phyloP scores from a whole-genome alignment of 2,113 vertebrate species.

The Catharus bicknelli region DNA sequence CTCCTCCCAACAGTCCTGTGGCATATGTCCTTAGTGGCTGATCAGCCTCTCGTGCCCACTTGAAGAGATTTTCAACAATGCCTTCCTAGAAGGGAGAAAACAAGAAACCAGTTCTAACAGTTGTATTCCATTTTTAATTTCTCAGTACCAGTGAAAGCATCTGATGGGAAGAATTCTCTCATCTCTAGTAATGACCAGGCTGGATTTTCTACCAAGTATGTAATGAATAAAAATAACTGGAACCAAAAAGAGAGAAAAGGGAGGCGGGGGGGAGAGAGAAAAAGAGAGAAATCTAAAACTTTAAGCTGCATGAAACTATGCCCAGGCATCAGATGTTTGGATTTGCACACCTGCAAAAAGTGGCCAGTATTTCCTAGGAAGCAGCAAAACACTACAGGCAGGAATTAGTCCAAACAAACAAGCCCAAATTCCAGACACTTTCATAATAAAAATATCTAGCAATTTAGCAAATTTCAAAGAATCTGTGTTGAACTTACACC shows the following conservation, averaged over 20 bases:
- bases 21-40: constrained; percentile 94
- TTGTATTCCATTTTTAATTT: background rate
- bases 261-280: too few relatives aligned
- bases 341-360: background rate
- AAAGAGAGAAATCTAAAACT: background rate
- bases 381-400: background rate
- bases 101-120: constrained; percentile 10
- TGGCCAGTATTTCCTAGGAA: background rate
- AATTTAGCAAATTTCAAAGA: background rate
- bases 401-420: background rate
- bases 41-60: constrained; percentile 95
- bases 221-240: background rate
- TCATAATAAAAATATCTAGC: background rate
- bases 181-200: background rate
- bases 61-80: constrained; percentile 96
- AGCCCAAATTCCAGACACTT: background rate
- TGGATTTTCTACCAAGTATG: background rate
- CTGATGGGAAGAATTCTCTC: background rate
- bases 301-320: background rate
- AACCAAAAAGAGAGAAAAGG: background rate
- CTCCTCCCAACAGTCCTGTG: constrained; percentile 93
- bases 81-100: constrained; percentile 84
- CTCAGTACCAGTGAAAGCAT: background rate
- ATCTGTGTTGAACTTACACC: background rate
- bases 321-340: background rate